Percentiles rank a stretch among this genome's conserved stretches.
phyloP scores from a whole-genome alignment of 2,113 vertebrate species.

The Monopterus albus region DNA sequence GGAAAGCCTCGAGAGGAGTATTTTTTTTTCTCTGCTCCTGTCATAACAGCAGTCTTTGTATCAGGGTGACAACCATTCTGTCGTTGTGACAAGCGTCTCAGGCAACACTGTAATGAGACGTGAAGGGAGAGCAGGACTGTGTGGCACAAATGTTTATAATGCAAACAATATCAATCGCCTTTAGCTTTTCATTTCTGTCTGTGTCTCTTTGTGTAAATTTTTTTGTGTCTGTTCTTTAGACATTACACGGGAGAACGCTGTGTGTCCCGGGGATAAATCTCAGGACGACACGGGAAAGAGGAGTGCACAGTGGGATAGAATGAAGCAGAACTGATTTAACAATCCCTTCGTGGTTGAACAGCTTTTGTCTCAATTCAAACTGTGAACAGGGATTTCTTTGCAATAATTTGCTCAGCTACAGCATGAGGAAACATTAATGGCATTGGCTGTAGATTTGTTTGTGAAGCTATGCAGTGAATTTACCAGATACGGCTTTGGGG shows the following conservation, averaged over 20 bases:
- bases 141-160: slow-evolving; percentile 56
- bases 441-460: neutral
- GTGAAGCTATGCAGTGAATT: neutral
- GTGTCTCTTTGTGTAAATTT: slow-evolving; percentile 33
- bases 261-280: slow-evolving; percentile 37
- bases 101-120: slow-evolving; percentile 67
- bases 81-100: slow-evolving; percentile 54
- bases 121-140: slow-evolving; percentile 54
- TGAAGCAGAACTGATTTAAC: slow-evolving; percentile 14
- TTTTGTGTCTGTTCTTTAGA: slow-evolving; percentile 37
- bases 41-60: slow-evolving; percentile 46
- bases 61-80: slow-evolving; percentile 59
- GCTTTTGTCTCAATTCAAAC: slow-evolving; percentile 1
- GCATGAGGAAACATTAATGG: neutral
- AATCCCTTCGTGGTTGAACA: slow-evolving; percentile 12
- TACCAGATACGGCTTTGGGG: too few species aligned
- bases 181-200: slow-evolving; percentile 17
- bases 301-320: slow-evolving; percentile 5
- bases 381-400: slow-evolving; percentile 1
- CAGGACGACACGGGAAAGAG: slow-evolving; percentile 19
- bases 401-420: neutral
- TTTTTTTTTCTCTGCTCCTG: slow-evolving; percentile 28
- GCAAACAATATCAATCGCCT: slow-evolving; percentile 68
- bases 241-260: neutral
- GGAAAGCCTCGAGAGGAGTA: slow-evolving; percentile 29